phyloP scores from a whole-genome alignment of 2,797 vertebrate genomes.

The Bovichtus diacanthus region DNA sequence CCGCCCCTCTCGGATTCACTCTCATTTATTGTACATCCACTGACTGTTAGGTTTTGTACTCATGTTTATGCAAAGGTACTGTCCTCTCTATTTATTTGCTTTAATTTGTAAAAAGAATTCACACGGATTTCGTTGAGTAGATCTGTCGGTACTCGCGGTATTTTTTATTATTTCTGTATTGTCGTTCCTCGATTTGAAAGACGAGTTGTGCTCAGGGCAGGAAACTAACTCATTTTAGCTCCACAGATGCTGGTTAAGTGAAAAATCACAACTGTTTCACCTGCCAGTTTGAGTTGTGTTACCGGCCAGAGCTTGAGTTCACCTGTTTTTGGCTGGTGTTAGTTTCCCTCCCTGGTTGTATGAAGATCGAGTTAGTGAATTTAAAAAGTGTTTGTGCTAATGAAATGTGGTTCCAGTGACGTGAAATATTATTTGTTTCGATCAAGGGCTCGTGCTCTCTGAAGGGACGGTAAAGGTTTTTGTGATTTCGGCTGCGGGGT shows the following conservation, averaged over 20 bases:
- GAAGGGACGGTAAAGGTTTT: conserved; percentile 36
- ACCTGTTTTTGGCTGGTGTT: conserved; percentile 18
- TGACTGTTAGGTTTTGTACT: conserved; percentile 77
- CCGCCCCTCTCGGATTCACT: conserved; percentile 52
- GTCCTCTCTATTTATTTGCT: conserved; percentile 74
- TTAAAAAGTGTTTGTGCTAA: conserved; percentile 67
- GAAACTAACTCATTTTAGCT: conserved; percentile 23
- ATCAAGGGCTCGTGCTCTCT: conserved; percentile 57
- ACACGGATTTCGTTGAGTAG: conserved; percentile 46
- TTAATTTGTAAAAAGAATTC: conserved; percentile 58
- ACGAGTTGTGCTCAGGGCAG: conserved; percentile 45
- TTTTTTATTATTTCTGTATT: conserved; percentile 39
- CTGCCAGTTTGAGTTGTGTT: not conserved
- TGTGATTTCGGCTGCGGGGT: conserved; percentile 32
- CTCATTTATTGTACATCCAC: conserved; percentile 73
- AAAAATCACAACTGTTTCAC: not conserved
- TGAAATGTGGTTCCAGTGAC: conserved; percentile 66
- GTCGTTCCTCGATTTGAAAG: conserved; percentile 73
- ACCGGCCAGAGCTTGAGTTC: not conserved
- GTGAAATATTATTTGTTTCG: conserved; percentile 67
- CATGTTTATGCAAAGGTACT: conserved; percentile 75
- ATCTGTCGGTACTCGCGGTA: conserved; percentile 46
- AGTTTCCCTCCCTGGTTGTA: conserved; percentile 67
- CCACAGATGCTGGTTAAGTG: not conserved
- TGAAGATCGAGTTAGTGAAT: conserved; percentile 72